Evolutionary conservation across 1,140 invertebrate species (phyloP), one percentile per base, ranked within the genome.

Genomic region (Halictus rubicundus): DNA sequence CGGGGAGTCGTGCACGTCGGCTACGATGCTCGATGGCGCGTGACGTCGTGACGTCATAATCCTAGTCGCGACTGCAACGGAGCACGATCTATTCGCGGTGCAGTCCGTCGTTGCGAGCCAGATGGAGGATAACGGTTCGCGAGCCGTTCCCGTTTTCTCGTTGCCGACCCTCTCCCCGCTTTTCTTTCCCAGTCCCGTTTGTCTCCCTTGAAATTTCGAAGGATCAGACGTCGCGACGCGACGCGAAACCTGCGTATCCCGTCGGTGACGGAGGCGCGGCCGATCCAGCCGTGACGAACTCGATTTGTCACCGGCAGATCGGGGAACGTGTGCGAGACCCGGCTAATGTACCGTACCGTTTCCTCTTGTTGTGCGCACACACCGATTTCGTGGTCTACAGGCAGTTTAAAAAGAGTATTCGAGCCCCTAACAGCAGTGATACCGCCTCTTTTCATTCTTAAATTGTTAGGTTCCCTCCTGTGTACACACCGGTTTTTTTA

Each of bases 1-100:
- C 54, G 54, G 8, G 21, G 54, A 86, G 80, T 75, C 80, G 83
- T 81, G 85, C 88, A 89, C 85, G 83, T 60, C 85, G 86, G 78
- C 82, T 84, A 82, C 78, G 83, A 84, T 86, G 88, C 78, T 88
- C 84, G 89, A 90, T 89, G 84, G 85, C 88, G 88, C 88, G 85
- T 90, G 87, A 89, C 89, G 87, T 79, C 87, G 82, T 88, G 85
- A 89, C 89, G 88, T 89, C 86, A 89, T 76, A 87, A 90, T 89
- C 82, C 83, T 88, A 87, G 87, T 72, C 61, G 65, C 70, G 79
- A 74, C 77, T 78, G 77, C 66, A 69, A 79, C 46, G 71, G 46
- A 76, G 61, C 54, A 37, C 39, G 72, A 76, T 75, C 76, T 73
- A 70, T 57, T n/a, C 74, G 79, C 66, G 64, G 63, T 85, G 16